Conservation (phyloP, 2,888 invertebrate genomes). For the Clunio marinus region DNA sequence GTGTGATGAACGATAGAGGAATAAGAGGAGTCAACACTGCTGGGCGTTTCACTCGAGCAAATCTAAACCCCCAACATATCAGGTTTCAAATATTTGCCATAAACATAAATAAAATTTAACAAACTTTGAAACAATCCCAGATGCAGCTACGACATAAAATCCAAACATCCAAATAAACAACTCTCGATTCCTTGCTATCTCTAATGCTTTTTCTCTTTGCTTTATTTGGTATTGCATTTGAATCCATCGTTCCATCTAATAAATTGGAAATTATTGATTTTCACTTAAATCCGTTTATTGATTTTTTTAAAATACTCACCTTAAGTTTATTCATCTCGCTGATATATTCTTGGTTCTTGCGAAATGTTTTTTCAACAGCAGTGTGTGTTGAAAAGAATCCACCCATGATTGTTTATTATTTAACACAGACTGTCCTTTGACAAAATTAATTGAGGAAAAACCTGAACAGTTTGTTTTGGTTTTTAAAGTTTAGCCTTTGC, state of each 20-base stretch:
- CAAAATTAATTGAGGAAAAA: background rate
- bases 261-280: constrained; percentile 42
- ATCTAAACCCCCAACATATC: too few relatives aligned
- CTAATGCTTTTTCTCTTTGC: constrained; percentile 66
- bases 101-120: constrained; percentile 39
- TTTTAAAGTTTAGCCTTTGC: background rate
- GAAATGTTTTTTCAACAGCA: constrained; percentile 40
- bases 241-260: constrained; percentile 71
- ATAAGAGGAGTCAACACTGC: constrained; percentile 62
- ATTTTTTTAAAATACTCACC: too few relatives aligned
- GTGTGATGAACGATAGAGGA: constrained; percentile 66
- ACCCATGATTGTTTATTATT: too few relatives aligned
- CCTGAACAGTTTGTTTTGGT: background rate
- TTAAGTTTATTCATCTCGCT: constrained; percentile 28
- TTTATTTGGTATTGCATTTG: constrained; percentile 76
- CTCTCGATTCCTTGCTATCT: constrained; percentile 67
- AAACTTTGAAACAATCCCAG: constrained; percentile 56
- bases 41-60: constrained; percentile 58
- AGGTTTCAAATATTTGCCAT: too few relatives aligned
- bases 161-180: constrained; percentile 67
- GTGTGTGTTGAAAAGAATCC: constrained; percentile 38
- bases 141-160: constrained; percentile 60
- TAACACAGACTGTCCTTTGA: too few relatives aligned
- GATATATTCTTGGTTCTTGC: constrained; percentile 42
- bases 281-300: too few relatives aligned